These are phyloP conservation scores for Echinops telfairi DNA, from an alignment of 2,113 vertebrate species.

Conservation along the genomic window DNA sequence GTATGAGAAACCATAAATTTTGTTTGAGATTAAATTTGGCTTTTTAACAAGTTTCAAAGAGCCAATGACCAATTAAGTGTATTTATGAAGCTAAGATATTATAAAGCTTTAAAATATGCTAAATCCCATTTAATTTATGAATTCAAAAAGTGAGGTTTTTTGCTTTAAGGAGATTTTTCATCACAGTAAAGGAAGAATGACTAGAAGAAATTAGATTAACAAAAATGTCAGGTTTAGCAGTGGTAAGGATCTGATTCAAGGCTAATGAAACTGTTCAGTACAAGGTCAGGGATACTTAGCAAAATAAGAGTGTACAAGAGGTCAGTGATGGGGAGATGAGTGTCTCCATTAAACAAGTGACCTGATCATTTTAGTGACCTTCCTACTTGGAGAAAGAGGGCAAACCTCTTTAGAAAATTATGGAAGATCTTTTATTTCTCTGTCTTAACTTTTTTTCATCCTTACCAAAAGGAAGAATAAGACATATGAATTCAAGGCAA, in stretches of 20 bases:
- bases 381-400: background rate
- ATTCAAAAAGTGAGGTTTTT: background rate
- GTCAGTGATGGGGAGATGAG: background rate
- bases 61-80: background rate
- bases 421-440: background rate
- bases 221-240: slow-evolving; percentile 20
- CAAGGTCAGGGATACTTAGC: background rate
- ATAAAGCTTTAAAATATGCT: background rate
- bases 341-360: background rate
- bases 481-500: background rate
- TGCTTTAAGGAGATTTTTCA: background rate
- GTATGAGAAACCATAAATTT: background rate
- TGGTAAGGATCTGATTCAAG: background rate
- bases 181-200: background rate
- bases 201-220: background rate
- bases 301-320: background rate
- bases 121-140: background rate
- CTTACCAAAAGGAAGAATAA: background rate
- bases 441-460: background rate
- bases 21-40: background rate
- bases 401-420: background rate
- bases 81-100: background rate
- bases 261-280: background rate
- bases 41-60: background rate
- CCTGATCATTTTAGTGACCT: background rate